These are phyloP conservation scores for Nothocercus nigrocapillus DNA, from an alignment of 2,113 vertebrate species.

Conservation along the genomic window DNA sequence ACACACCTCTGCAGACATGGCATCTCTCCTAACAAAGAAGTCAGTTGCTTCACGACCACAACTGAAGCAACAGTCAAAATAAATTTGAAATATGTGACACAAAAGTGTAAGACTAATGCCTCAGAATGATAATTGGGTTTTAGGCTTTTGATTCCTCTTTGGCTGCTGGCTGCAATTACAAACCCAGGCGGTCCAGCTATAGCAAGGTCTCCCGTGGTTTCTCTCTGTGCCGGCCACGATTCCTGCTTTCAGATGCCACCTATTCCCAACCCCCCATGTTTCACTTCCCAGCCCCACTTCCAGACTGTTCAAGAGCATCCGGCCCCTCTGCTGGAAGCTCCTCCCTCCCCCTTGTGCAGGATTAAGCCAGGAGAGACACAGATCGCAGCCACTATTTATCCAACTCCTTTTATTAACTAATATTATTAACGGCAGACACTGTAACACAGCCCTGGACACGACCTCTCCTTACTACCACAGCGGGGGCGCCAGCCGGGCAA, in stretches of 20 bases:
- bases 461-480: rapidly evolving
- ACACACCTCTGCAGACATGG: not conserved
- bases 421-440: not conserved
- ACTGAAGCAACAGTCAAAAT: not conserved
- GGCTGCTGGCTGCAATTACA: not conserved
- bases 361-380: not conserved
- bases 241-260: rapidly evolving
- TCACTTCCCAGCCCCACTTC: not conserved
- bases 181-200: too few species aligned
- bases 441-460: not conserved
- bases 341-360: not conserved
- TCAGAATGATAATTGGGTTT: not conserved
- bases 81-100: not conserved
- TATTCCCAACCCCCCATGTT: rapidly evolving
- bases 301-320: too few species aligned
- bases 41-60: not conserved
- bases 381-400: rapidly evolving
- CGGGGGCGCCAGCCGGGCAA: too few species aligned
- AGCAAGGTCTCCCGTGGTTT: rapidly evolving
- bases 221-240: rapidly evolving
- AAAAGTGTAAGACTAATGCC: not conserved
- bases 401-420: not conserved
- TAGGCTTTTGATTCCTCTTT: not conserved
- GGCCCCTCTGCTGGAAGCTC: too few species aligned
- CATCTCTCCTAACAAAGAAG: not conserved